Base-by-base conservation (phyloP, 2,888 invertebrate species). In the Epistrophella euchroma region DNA sequence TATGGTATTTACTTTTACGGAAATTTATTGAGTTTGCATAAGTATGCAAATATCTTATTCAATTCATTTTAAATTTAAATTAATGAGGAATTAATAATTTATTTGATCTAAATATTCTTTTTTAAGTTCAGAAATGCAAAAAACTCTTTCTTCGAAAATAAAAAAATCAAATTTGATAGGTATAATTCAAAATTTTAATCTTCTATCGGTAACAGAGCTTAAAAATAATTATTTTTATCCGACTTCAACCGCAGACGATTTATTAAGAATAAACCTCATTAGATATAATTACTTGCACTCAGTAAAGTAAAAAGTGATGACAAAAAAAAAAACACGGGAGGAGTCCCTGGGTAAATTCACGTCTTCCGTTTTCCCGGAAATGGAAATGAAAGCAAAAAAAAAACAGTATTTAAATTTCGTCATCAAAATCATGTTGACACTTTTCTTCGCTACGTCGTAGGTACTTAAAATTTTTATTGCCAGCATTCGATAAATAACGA, bases 401-500 rank as follows among this genome's bases (percentile, higher is more conserved):
- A 22, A 17, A 45, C 17, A 9, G 11, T 37, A 43, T 50, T 45
- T 66, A 47, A 68, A 68, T 37, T 68, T 47, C 52, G 37, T 52
- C 37, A 47, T 68, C 37, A 47, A 68, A 25, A 37, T 25, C 50
- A 52, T 52, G 52, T 52, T 52, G 68, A 37, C 52, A 68, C 68
- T 68, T 68, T 68, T 15, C 52, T 25, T 17, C 37, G 52, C 37
- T 52, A 52, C 37, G 25, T 50, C 22, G 37, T 52, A 40, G 37
- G 37, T 25, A 52, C 68, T 52, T 68, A 25, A 52, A 52, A 52
- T 52, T 22, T 68, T 68, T 52, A 68, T 68, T 68, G 52, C 50
- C 50, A 37, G 22, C 35, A 25, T 68, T 68, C 68, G 52, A 68
- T 52, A 68, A 66, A 66, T 50, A 66, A 66, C 66, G 66, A 66